A percentile compares a stretch with the other conserved stretches of the same genome.
phyloP scores from a whole-genome alignment of 2,888 invertebrate species.

The Exocentrus adspersus region DNA sequence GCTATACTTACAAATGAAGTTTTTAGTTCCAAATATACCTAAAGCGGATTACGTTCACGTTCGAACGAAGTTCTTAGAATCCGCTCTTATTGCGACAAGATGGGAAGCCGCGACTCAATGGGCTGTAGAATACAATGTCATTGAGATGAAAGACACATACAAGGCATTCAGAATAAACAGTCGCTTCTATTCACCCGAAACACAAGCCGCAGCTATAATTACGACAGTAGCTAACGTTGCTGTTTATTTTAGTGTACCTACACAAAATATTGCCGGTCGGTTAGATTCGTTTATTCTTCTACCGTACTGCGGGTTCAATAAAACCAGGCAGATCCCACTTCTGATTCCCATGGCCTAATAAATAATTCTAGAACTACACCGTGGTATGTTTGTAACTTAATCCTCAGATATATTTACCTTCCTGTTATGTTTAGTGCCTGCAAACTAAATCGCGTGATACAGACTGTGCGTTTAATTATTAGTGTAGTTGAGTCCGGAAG shows the following conservation, averaged over 20 bases:
- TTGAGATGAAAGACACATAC: constrained; percentile 5
- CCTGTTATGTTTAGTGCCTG: background rate
- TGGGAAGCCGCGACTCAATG: background rate
- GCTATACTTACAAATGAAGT: too few species aligned
- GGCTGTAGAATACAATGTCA: constrained; percentile 15
- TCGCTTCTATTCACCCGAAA: constrained; percentile 2
- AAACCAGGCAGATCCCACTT: background rate
- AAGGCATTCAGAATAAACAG: constrained; percentile 12
- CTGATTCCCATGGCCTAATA: background rate
- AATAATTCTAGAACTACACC: background rate
- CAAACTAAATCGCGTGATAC: background rate
- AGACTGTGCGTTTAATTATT: background rate
- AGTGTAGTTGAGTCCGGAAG: background rate
- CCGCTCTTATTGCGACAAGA: background rate
- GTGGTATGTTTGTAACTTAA: background rate
- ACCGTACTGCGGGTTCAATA: background rate
- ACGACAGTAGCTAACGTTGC: background rate
- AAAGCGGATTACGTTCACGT: background rate
- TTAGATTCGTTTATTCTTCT: background rate
- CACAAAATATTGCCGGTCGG: background rate
- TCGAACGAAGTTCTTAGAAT: background rate
- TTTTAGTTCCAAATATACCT: too few species aligned
- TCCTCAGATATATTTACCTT: background rate
- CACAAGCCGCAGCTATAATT: constrained; percentile 19
- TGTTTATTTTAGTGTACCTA: background rate